Percentiles rank a stretch among this genome's conserved stretches.
phyloP scores from a whole-genome alignment of 2,113 vertebrate species.

The Gobio gobio region DNA sequence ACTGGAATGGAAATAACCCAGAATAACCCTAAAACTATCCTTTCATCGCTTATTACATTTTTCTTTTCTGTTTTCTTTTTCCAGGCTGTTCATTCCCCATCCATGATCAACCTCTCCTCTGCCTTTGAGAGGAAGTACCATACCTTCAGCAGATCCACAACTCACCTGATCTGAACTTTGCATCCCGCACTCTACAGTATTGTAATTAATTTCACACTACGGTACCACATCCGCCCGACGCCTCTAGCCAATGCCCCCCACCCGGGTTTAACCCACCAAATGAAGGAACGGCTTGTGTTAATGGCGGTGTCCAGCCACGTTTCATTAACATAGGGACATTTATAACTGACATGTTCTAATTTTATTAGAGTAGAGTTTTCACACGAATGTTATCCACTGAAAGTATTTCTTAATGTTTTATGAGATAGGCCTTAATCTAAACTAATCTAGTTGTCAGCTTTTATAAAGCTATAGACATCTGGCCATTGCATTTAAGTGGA shows the following conservation, averaged over 20 bases:
- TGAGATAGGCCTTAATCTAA: constrained; percentile 29
- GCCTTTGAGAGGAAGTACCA: constrained; percentile 92
- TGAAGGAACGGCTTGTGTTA: constrained; percentile 56
- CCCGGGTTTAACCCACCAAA: constrained; percentile 38
- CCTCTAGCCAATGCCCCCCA: neutral
- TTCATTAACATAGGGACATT: constrained; percentile 52
- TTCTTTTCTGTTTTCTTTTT: constrained; percentile 9
- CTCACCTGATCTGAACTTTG: constrained; percentile 87
- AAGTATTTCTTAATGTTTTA: constrained; percentile 57
- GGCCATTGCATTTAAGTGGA: constrained; percentile 48
- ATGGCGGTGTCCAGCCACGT: constrained; percentile 19
- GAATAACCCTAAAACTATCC: neutral
- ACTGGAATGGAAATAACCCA: neutral
- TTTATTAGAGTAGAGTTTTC: constrained; percentile 44
- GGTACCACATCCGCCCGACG: constrained; percentile 10
- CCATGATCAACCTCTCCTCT: constrained; percentile 87
- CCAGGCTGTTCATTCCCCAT: constrained; percentile 87
- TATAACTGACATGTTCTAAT: constrained; percentile 62
- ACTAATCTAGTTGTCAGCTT: constrained; percentile 64
- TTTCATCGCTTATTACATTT: neutral
- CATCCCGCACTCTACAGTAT: neutral
- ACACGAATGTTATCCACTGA: constrained; percentile 60
- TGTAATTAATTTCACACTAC: constrained; percentile 4
- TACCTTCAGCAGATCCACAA: constrained; percentile 91
- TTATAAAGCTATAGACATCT: constrained; percentile 73